Conservation (phyloP, 2,113 vertebrate species). For the Perognathus longimembris region DNA sequence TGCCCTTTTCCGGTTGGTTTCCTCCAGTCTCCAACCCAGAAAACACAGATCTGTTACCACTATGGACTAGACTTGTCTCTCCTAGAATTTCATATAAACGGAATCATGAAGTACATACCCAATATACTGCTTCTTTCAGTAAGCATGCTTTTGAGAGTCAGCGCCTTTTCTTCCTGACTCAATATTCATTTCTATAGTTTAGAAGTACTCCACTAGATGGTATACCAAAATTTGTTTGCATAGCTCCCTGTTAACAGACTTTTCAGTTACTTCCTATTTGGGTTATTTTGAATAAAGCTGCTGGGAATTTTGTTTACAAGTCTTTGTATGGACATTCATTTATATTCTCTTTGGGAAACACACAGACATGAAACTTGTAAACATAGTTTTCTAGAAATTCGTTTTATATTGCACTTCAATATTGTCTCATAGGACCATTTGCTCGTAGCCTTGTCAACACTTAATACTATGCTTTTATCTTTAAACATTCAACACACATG, state of each 20-base stretch:
- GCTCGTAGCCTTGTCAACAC: neutral
- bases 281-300: neutral
- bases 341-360: neutral
- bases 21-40: neutral
- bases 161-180: neutral
- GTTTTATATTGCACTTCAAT: neutral
- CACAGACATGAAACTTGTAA: neutral
- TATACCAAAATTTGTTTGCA: neutral
- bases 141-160: neutral
- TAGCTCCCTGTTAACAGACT: neutral
- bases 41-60: neutral
- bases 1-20: neutral
- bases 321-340: neutral
- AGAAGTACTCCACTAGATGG: neutral
- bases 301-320: neutral
- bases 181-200: neutral
- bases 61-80: neutral
- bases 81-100: neutral
- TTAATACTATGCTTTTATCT: constrained; percentile 9
- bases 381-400: neutral
- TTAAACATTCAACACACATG: neutral
- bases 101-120: neutral
- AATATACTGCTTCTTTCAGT: neutral
- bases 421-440: neutral
- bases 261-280: neutral